phyloP scores from a whole-genome alignment of 2,113 vertebrate genomes.

The Cyprinodon variegatus region DNA sequence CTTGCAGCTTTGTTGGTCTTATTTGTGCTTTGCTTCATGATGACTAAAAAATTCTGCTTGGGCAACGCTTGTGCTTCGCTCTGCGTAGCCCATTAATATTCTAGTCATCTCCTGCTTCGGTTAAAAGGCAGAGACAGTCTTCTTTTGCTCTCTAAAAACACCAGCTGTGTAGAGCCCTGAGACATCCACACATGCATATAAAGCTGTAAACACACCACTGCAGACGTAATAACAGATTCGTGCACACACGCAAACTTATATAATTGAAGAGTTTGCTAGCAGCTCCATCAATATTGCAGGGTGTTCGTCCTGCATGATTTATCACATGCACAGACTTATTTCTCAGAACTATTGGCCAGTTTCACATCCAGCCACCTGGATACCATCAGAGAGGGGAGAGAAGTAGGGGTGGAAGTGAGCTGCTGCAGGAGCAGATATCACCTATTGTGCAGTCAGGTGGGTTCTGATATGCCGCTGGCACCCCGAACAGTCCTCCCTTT shows the following conservation, averaged over 20 bases:
- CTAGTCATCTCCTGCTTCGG: slow-evolving; percentile 68
- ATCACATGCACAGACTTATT: slow-evolving; percentile 36
- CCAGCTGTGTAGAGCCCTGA: slow-evolving; percentile 72
- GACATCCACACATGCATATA: slow-evolving; percentile 56
- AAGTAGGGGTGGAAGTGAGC: slow-evolving; percentile 37
- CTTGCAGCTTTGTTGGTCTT: slow-evolving; percentile 40
- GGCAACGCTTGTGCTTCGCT: slow-evolving; percentile 45
- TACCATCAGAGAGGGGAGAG: slow-evolving; percentile 17
- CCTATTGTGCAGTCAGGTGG: slow-evolving; percentile 61
- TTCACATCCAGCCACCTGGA: slow-evolving; percentile 33
- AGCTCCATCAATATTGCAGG: slow-evolving; percentile 66
- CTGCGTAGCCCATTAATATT: slow-evolving; percentile 73
- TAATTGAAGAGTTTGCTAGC: slow-evolving; percentile 68
- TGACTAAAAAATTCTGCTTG: slow-evolving; percentile 60
- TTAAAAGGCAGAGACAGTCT: slow-evolving; percentile 70
- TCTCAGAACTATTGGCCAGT: slow-evolving; percentile 27
- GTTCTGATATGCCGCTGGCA: slow-evolving; percentile 62
- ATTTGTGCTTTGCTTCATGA: slow-evolving; percentile 41
- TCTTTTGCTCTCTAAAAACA: slow-evolving; percentile 74
- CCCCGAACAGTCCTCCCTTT: slow-evolving; percentile 59
- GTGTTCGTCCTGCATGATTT: slow-evolving; percentile 66
- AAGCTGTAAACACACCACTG: slow-evolving; percentile 65
- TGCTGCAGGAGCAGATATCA: slow-evolving; percentile 51
- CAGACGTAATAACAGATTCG: slow-evolving; percentile 60
- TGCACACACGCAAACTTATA: slow-evolving; percentile 66